Base-by-base conservation (phyloP, 2,113 vertebrate species). In the Ictalurus furcatus region DNA sequence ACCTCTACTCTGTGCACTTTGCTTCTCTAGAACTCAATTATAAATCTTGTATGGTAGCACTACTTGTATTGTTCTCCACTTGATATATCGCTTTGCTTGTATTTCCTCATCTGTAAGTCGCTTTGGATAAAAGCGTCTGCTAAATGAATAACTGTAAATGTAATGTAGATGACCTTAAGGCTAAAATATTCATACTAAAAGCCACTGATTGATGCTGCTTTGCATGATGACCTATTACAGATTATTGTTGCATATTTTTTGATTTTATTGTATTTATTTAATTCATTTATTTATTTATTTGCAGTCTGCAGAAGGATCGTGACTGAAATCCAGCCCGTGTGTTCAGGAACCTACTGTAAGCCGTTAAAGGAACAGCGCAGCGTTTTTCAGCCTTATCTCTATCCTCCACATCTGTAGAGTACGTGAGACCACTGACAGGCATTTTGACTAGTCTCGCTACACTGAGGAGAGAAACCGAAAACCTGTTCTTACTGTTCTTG, bases 271-370 rank as follows among this genome's bases (percentile, higher is more conserved):
- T 14, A 56, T 14, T 56, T 59, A 19, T 23, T 63, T 73, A 7
- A 6, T 48, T 48, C 0, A 6, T 48, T 48, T 5, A 13, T 58
- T 11, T 21, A 34, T 54, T 19, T 30, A 52, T 44, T 88, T 14
- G 0, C 90, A 96, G 96, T 73, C 93, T 96, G 86, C 94, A 95
- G 91, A 95, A 93, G 89, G 92, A 95, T 61, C 91, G 93, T 76
- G 86, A 88, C 65, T 92, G 87, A 90, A 84, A 58, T n/a, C 59
- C 6, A 40, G 16, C 37, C 54, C 13, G 58, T 8, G 58, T 79
- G 44, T 54, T 28, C 78, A 17, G 78, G 28, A 80, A 80, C 78
- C 76, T 28, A 14, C 52, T 56, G 48, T 30, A 54, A 54, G 48
- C 54, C 25, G 2, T 82, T 80, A 54, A 80, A 58, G 79, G 54